Evolutionary conservation across 2,797 vertebrate genomes (phyloP).

Genomic region (Triplophysa bombifrons): DNA sequence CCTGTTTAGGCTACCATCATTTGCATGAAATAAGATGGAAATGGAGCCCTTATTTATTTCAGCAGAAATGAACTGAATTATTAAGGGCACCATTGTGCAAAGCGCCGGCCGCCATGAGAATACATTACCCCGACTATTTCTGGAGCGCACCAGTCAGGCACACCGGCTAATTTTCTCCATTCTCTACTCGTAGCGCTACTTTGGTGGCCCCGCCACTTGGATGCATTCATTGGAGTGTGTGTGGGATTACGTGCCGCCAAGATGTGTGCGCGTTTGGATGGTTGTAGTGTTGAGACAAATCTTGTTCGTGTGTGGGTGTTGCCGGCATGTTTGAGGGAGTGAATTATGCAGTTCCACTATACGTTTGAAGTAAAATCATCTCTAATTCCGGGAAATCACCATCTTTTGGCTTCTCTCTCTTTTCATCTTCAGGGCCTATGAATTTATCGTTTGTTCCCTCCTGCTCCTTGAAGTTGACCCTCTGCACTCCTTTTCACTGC

Average conservation of each 20-base stretch:
- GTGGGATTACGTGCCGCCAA: conserved; percentile 50
- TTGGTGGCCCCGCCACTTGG: conserved; percentile 63
- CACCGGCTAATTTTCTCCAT: conserved; percentile 78
- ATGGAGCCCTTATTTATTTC: conserved; percentile 82
- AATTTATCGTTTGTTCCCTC: neutral
- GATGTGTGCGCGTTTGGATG: conserved; percentile 3
- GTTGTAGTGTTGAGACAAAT: conserved; percentile 27
- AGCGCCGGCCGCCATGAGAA: conserved; percentile 76
- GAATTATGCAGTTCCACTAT: conserved; percentile 64
- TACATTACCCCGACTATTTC: conserved; percentile 82
- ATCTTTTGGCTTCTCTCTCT: neutral
- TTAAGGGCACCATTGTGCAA: conserved; percentile 82
- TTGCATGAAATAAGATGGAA: conserved; percentile 84
- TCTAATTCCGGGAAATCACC: conserved; percentile 37
- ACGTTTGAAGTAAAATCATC: conserved; percentile 50
- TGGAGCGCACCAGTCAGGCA: conserved; percentile 77
- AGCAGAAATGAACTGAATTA: conserved; percentile 82
- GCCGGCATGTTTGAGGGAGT: conserved; percentile 51
- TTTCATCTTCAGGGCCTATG: conserved; percentile 16
- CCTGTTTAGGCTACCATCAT: conserved; percentile 77
- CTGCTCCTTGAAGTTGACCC: conserved; percentile 10
- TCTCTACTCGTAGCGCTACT: conserved; percentile 76
- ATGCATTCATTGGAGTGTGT: conserved; percentile 58
- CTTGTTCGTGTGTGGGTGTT: conserved; percentile 55
- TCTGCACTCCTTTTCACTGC: neutral